phyloP scores from a whole-genome alignment of 2,113 vertebrate genomes.

The Motacilla alba region DNA sequence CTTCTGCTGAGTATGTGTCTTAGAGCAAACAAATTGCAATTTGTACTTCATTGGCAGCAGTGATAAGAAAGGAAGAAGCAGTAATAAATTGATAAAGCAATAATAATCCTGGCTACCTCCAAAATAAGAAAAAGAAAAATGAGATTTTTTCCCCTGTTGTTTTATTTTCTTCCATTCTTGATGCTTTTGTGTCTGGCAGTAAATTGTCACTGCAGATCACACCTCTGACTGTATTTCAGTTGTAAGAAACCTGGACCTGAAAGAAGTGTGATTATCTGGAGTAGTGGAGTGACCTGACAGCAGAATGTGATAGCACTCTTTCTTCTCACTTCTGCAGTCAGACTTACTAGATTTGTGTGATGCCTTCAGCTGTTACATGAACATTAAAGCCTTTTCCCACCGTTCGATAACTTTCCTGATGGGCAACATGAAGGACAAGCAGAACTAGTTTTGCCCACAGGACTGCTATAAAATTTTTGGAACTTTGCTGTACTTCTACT shows the following conservation, averaged over 20 bases:
- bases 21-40: background rate
- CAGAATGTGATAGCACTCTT: background rate
- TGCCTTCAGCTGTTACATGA: background rate
- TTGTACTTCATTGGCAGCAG: background rate
- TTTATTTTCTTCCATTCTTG: background rate
- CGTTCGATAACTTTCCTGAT: background rate
- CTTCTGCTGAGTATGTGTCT: background rate
- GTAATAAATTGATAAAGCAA: background rate
- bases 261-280: background rate
- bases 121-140: background rate
- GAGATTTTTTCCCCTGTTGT: background rate
- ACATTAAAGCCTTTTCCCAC: background rate
- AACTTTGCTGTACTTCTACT: background rate
- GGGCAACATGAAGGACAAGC: background rate
- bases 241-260: background rate
- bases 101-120: background rate
- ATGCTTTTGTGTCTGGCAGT: background rate
- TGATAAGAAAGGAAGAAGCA: background rate
- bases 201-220: background rate
- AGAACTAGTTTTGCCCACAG: background rate
- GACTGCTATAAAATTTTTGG: background rate
- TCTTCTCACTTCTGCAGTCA: background rate
- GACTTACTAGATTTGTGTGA: background rate
- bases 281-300: background rate
- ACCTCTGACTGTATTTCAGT: background rate